These are phyloP conservation scores for Germaria angustata DNA, from an alignment of 2,888 invertebrate genomes.

Conservation along the genomic window DNA sequence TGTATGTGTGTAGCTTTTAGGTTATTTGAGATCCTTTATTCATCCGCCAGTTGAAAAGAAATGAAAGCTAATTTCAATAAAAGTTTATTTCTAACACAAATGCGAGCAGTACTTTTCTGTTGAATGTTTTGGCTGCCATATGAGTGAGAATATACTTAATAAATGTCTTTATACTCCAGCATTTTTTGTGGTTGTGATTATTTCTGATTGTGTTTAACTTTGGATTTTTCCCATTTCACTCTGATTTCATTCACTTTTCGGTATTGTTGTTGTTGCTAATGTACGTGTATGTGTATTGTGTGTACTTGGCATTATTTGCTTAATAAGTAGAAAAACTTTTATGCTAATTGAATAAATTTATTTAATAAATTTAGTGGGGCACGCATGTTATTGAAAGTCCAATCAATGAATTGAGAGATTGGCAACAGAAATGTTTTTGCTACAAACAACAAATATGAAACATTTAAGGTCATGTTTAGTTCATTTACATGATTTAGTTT, in stretches of 20 bases:
- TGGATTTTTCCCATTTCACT: not conserved
- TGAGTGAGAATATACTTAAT: slow-evolving; percentile 46
- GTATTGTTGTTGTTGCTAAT: not conserved
- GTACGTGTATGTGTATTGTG: not conserved
- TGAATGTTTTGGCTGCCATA: slow-evolving; percentile 43
- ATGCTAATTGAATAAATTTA: slow-evolving; percentile 54
- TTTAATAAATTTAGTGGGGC: slow-evolving; percentile 14
- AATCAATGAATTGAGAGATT: slow-evolving; percentile 41
- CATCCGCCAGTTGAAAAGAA: slow-evolving; percentile 28
- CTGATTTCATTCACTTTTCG: not conserved
- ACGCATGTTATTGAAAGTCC: slow-evolving; percentile 25
- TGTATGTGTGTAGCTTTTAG: not conserved
- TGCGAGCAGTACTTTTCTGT: not conserved
- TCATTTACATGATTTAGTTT: slow-evolving; percentile 23
- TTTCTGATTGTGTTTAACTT: not conserved
- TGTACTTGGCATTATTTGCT: slow-evolving; percentile 14
- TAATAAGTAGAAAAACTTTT: slow-evolving; percentile 51
- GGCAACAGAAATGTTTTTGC: not conserved
- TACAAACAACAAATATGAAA: not conserved
- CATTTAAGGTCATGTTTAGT: not conserved
- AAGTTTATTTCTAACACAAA: slow-evolving; percentile 44
- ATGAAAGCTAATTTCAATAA: slow-evolving; percentile 56
- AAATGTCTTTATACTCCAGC: slow-evolving; percentile 21
- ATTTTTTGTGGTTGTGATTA: slow-evolving; percentile 24
- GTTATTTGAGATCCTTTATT: slow-evolving; percentile 11